phyloP scores from a whole-genome alignment of 2,113 vertebrate species.

The Microcebus ravelobensis region DNA sequence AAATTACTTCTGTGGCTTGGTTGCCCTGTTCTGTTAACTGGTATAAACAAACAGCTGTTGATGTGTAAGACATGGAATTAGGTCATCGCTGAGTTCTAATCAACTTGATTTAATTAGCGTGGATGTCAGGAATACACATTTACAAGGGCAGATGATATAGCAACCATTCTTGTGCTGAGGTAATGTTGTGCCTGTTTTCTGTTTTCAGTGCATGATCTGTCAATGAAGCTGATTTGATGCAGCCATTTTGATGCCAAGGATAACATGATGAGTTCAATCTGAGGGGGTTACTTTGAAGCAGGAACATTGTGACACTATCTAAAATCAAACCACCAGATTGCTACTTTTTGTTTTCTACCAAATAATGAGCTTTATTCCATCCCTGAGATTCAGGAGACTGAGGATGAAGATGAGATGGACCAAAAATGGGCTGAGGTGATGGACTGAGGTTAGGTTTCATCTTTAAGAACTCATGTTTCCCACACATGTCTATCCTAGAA shows the following conservation, averaged over 20 bases:
- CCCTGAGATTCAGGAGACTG: neutral
- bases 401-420: neutral
- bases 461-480: neutral
- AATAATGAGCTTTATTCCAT: neutral
- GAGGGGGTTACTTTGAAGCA: neutral
- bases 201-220: neutral
- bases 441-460: neutral
- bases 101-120: slow-evolving; percentile 60
- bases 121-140: neutral
- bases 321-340: neutral
- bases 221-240: slow-evolving; percentile 22
- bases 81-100: slow-evolving; percentile 64
- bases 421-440: neutral
- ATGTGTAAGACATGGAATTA: slow-evolving; percentile 32
- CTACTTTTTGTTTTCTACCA: neutral
- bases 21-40: slow-evolving; percentile 43
- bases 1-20: slow-evolving; percentile 54
- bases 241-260: neutral
- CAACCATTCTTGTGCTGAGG: slow-evolving; percentile 15
- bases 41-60: slow-evolving; percentile 59
- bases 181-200: slow-evolving; percentile 47
- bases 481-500: neutral
- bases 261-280: neutral
- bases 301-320: neutral
- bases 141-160: slow-evolving; percentile 34